Evolutionary conservation across 37 sponge, comb jelly and placozoan species (phyloP), one percentile per base, ranked within the genome.

Genomic region (Diacarnus erythraeanus): DNA sequence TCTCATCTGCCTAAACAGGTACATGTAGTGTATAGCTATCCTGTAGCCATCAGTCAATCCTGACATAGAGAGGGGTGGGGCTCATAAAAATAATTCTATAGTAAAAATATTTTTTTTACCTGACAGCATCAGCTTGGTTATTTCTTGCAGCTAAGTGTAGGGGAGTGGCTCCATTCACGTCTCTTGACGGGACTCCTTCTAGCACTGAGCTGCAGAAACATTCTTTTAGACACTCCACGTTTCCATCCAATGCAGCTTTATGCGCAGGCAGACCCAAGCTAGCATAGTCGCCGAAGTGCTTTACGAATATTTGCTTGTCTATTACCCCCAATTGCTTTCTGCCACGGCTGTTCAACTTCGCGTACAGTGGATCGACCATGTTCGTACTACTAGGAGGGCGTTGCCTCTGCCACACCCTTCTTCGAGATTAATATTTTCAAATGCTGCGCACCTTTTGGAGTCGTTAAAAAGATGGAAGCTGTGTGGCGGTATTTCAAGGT

Each of bases 171-270:
- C 79, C 74, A 44, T 84, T 74, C 22, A 36, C 36, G 77, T 92
- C 93, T 23, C 72, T 42, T 30, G 82, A 72, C 8, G 88, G 88
- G 6, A 92, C 82, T 6, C 90, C 86, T n/a, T 67, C 66, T 12
- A 26, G 39, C 39, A 30, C 10, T 56, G 39, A 36, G 18, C 59
- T 47, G 39, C 41, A 37, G 73, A 85, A 90, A 3, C 77, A 43
- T 10, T 69, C 71, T 58, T 76, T 72, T 36, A 90, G 78, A 9
- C 77, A 80, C 22, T 81, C 85, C 33, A 90, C 47, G 57, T 85
- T 74, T 25, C 90, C 90, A 5, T 79, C 81, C 29, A 87, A 37
- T 41, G 93, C 93, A 6, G 93, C 88, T 68, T 92, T 92, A 54
- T 92, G 93, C 21, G 93, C 93, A 12, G 81, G 85, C 40, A 92